Evolutionary conservation across 2,113 vertebrate species (phyloP).

Genomic region (Tapirus terrestris): DNA sequence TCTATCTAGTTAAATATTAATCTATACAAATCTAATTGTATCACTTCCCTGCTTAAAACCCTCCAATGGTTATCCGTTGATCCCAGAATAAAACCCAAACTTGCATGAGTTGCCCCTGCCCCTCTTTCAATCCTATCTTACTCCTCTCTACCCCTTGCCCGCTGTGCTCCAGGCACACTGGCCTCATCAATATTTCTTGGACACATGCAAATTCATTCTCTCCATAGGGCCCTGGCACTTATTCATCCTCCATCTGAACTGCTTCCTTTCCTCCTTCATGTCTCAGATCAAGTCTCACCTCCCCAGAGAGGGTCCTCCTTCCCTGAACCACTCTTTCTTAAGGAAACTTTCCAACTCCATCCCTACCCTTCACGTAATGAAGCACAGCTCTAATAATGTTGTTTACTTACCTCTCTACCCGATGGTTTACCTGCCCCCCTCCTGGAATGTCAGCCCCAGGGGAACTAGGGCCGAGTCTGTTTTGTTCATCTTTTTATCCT

Average conservation of each 20-base stretch:
- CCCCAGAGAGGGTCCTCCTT: neutral
- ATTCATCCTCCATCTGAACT: neutral
- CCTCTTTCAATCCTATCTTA: accelerated
- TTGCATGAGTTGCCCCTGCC: accelerated
- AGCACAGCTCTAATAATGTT: neutral
- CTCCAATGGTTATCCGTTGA: neutral
- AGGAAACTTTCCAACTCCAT: neutral
- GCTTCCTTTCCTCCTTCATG: neutral
- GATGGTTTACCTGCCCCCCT: neutral
- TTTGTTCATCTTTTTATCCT: neutral
- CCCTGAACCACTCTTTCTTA: neutral
- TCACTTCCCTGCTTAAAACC: neutral
- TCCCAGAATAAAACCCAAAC: neutral
- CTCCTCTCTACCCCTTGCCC: accelerated
- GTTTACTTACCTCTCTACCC: neutral
- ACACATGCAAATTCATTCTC: neutral
- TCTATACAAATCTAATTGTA: neutral
- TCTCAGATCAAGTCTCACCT: neutral
- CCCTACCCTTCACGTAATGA: accelerated
- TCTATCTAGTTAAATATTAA: neutral
- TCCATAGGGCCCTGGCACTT: too few relatives aligned
- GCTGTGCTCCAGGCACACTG: neutral
- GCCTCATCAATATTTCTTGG: accelerated
- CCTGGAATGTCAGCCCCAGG: neutral
- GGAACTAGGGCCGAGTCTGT: accelerated